Evolutionary conservation across 2,888 invertebrate genomes (phyloP).

Genomic region (Psococerastis gibbosa): DNA sequence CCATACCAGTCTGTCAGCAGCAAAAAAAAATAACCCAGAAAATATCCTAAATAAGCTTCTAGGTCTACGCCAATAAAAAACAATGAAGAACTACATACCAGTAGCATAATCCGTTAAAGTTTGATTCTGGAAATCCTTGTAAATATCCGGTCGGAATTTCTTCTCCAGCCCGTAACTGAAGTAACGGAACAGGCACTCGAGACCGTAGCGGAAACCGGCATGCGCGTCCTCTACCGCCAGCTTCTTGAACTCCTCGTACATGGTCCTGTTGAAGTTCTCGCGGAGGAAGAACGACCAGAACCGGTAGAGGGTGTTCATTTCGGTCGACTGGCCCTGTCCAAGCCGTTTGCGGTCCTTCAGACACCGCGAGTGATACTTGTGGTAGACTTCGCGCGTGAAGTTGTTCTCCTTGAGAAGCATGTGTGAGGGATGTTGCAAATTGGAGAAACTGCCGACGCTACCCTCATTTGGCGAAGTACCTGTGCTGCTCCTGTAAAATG

Average conservation of each 20-base stretch:
- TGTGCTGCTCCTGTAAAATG: slow-evolving; percentile 41
- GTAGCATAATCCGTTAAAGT: slow-evolving; percentile 76
- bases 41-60: too few relatives aligned
- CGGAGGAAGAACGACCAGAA: slow-evolving; percentile 99
- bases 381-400: slow-evolving; percentile 94
- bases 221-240: slow-evolving; percentile 87
- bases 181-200: slow-evolving; percentile 56
- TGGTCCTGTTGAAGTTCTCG: slow-evolving; percentile 92
- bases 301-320: slow-evolving; percentile 98
- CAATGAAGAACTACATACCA: slow-evolving; percentile 32
- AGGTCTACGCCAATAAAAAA: too few relatives aligned
- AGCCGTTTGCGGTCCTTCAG: slow-evolving; percentile 84
- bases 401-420: slow-evolving; percentile 86
- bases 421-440: slow-evolving; percentile 94
- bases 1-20: too few relatives aligned
- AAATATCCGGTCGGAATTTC: slow-evolving; percentile 87
- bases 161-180: slow-evolving; percentile 95
- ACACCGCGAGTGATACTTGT: slow-evolving; percentile 87
- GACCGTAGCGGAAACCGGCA: slow-evolving; percentile 70
- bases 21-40: too few relatives aligned
- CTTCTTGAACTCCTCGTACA: slow-evolving; percentile 91
- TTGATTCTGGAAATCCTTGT: slow-evolving; percentile 89
- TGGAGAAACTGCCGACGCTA: slow-evolving; percentile 63
- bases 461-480: slow-evolving; percentile 46
- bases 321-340: slow-evolving; percentile 88